Percentiles rank a stretch among this genome's conserved stretches.
Evolutionary conservation across 2,888 invertebrate genomes (phyloP).

Genomic region (Acanthococcus lagerstroemiae): DNA sequence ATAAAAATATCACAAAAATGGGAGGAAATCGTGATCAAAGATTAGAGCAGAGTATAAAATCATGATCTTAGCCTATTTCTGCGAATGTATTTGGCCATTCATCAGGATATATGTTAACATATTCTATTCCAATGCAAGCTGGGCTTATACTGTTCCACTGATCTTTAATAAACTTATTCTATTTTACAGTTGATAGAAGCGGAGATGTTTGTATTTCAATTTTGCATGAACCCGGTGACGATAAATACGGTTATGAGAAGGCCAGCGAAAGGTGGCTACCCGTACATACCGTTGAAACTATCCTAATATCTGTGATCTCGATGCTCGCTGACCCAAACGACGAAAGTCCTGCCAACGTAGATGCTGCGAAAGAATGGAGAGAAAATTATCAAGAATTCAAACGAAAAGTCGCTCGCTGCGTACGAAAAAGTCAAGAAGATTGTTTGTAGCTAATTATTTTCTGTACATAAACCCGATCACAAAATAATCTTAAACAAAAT

Average conservation of each 20-base stretch:
- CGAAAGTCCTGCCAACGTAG: conserved; percentile 98
- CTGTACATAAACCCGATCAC: neutral
- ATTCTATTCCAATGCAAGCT: no score
- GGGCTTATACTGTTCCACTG: neutral
- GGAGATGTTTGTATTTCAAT: conserved; percentile 98
- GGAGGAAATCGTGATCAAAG: no score
- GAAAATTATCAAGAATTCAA: conserved; percentile 95
- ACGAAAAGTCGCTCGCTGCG: conserved; percentile 93
- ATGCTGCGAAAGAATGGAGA: conserved; percentile 99
- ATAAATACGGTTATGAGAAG: conserved; percentile 96
- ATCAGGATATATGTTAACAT: no score
- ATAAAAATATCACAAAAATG: no score
- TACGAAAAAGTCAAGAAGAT: conserved; percentile 97
- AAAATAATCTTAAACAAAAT: no score
- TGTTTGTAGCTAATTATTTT: conserved; percentile 58
- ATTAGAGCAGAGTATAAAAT: no score
- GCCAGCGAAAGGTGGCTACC: conserved; percentile 97
- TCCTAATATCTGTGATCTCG: conserved; percentile 96
- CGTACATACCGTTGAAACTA: conserved; percentile 97
- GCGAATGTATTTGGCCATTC: no score
- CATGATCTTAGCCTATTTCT: no score
- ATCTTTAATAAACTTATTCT: neutral
- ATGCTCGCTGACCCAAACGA: conserved; percentile 99
- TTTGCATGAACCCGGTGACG: conserved; percentile 96
- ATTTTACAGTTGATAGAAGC: conserved; percentile 70